Conservation (phyloP, 2,797 vertebrate species). For the Brotula barbata region DNA sequence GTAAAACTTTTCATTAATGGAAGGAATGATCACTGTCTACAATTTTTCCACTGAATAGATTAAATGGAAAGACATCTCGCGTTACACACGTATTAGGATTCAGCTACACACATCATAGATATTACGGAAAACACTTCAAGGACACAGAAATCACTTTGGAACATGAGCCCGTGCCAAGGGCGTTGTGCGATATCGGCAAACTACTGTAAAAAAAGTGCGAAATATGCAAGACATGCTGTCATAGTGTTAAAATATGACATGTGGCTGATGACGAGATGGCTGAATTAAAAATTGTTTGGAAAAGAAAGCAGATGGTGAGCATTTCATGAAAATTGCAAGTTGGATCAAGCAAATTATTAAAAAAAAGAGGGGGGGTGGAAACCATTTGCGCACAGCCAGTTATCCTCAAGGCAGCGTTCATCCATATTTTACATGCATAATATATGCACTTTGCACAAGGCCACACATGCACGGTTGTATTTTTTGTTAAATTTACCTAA, state of each 20-base stretch:
- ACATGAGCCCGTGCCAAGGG: not conserved
- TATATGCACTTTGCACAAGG: constrained; percentile 15
- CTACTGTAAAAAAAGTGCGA: not conserved
- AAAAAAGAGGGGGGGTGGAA: constrained; percentile 27
- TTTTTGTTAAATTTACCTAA: constrained; percentile 30
- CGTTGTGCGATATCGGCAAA: not conserved
- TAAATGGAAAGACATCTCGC: not conserved
- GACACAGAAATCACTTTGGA: not conserved
- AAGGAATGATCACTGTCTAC: not conserved
- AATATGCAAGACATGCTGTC: not conserved
- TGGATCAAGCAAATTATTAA: constrained; percentile 47
- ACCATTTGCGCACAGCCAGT: not conserved
- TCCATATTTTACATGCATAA: too few species aligned
- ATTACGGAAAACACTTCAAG: not conserved
- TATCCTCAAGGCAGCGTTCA: too few species aligned
- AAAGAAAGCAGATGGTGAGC: constrained; percentile 47
- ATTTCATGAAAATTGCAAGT: constrained; percentile 52
- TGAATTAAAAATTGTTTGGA: constrained; percentile 10
- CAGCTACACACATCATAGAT: not conserved
- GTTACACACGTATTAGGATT: not conserved
- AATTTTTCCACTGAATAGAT: not conserved
- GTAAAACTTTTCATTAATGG: not conserved
- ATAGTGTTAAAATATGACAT: constrained; percentile 4
- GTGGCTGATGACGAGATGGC: not conserved
- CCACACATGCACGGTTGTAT: constrained; percentile 26